phyloP scores from a whole-genome alignment of 2,888 invertebrate species.

The Idaea biselata region DNA sequence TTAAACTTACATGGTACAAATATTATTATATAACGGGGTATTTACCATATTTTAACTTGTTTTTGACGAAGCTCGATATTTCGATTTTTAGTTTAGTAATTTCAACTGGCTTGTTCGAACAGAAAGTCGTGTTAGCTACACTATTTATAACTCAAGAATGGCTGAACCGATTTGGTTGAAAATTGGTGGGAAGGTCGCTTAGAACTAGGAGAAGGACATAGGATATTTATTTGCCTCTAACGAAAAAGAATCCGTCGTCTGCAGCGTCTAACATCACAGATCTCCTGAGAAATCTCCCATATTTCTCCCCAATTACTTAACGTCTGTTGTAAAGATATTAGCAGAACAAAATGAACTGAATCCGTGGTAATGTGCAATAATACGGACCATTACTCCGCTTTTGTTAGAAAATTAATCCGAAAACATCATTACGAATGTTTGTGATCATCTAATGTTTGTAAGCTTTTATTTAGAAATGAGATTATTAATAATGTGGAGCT shows the following conservation, averaged over 20 bases:
- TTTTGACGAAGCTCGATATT: too few relatives aligned
- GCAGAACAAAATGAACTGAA: background rate
- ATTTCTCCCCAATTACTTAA: background rate
- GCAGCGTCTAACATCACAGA: background rate
- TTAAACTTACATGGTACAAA: too few relatives aligned
- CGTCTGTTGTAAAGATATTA: background rate
- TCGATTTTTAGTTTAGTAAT: too few relatives aligned
- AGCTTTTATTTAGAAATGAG: slow-evolving; percentile 1
- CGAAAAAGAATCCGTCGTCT: background rate
- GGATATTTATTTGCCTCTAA: too few relatives aligned
- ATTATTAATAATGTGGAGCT: background rate
- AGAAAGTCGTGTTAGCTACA: too few relatives aligned
- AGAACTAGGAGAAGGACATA: too few relatives aligned
- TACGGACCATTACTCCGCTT: background rate
- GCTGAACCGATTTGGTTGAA: too few relatives aligned
- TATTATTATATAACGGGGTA: too few relatives aligned
- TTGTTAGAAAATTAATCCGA: slow-evolving; percentile 1
- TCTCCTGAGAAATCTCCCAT: background rate
- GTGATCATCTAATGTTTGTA: background rate
- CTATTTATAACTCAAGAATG: too few relatives aligned
- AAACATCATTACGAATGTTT: slow-evolving; percentile 1
- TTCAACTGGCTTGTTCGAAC: too few relatives aligned
- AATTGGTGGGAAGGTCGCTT: too few relatives aligned
- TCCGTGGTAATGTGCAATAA: slow-evolving; percentile 1
- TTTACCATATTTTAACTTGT: too few relatives aligned